Conservation (phyloP, 1,140 invertebrate species). For the Panagrolaimus sp. region DNA sequence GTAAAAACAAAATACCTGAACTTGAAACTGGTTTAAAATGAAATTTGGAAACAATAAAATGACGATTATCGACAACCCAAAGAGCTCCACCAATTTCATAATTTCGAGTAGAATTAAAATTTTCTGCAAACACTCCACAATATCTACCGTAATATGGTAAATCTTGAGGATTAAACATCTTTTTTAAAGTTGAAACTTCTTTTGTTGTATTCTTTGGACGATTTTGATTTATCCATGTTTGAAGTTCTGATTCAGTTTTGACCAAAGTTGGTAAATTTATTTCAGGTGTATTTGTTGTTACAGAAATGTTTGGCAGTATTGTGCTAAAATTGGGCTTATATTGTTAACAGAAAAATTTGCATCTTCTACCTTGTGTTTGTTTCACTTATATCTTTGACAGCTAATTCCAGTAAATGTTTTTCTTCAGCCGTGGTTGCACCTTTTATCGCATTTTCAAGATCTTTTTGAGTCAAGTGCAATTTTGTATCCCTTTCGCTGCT, state of each 20-base stretch:
- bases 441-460: conserved; percentile 17
- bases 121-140: conserved; percentile 52
- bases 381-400: conserved; percentile 44
- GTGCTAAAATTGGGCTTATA: neutral
- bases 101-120: conserved; percentile 25
- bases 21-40: conserved; percentile 49
- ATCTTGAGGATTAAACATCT: conserved; percentile 40
- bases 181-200: conserved; percentile 29
- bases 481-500: conserved; percentile 6
- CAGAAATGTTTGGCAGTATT: neutral
- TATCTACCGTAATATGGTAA: conserved; percentile 57
- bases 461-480: conserved; percentile 17
- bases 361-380: conserved; percentile 13
- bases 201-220: conserved; percentile 32
- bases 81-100: conserved; percentile 52
- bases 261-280: conserved; percentile 26
- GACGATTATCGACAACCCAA: conserved; percentile 53
- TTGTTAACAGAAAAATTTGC: neutral
- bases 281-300: conserved; percentile 1
- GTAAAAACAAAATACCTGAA: conserved; percentile 12
- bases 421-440: conserved; percentile 35
- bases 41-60: conserved; percentile 55
- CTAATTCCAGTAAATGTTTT: conserved; percentile 41
- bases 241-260: conserved; percentile 42
- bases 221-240: conserved; percentile 59